These are phyloP conservation scores for Choristoneura fumiferana DNA, from an alignment of 1,140 invertebrate genomes.

Conservation along the genomic window DNA sequence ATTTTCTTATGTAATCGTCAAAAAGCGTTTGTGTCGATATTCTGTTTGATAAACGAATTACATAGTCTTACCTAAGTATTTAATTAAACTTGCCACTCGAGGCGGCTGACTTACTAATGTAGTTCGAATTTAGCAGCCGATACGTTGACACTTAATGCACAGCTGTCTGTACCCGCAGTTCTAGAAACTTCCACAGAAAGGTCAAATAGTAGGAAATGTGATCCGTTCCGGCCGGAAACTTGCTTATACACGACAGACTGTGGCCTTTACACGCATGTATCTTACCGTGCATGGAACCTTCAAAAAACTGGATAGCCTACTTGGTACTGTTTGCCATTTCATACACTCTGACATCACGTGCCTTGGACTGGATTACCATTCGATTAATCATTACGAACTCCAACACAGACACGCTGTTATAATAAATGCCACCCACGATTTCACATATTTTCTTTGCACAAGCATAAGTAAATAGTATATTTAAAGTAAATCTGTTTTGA, in stretches of 20 bases:
- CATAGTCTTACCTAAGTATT: too few species aligned
- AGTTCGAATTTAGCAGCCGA: too few species aligned
- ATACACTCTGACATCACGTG: constrained; percentile 8
- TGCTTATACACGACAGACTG: not conserved
- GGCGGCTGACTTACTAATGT: not conserved
- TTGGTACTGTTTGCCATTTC: constrained; percentile 4
- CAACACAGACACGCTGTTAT: too few species aligned
- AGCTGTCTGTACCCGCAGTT: not conserved
- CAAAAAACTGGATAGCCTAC: not conserved
- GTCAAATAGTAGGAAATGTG: constrained; percentile 10
- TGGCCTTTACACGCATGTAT: not conserved
- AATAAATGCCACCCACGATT: too few species aligned
- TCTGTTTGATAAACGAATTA: too few species aligned
- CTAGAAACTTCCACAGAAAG: constrained; percentile 8
- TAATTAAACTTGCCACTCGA: not conserved
- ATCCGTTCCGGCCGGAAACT: constrained; percentile 11
- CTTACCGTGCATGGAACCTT: not conserved
- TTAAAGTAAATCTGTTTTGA: too few species aligned
- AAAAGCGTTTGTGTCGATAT: too few species aligned
- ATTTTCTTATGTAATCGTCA: too few species aligned
- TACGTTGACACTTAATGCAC: not conserved
- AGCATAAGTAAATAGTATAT: too few species aligned
- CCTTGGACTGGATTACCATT: constrained; percentile 3
- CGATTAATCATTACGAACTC: too few species aligned
- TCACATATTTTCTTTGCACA: too few species aligned